phyloP scores from a whole-genome alignment of 2,888 invertebrate genomes.

The Acanthosoma haemorrhoidale region DNA sequence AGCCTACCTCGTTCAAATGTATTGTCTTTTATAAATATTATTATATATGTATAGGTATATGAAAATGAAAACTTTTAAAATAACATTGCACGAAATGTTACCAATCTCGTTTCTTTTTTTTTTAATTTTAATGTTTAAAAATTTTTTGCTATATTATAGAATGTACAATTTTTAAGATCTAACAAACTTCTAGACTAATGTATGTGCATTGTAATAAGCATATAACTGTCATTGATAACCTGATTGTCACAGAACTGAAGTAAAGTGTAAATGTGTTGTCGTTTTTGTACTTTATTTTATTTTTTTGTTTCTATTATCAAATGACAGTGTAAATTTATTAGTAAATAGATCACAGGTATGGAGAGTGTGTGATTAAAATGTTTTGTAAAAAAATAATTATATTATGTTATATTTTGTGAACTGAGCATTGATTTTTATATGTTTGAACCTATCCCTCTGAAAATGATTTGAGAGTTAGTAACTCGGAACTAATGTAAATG shows the following conservation, averaged over 20 bases:
- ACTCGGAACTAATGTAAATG: no score
- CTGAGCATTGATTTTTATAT: not conserved
- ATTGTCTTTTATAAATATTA: conserved; percentile 35
- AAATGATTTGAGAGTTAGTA: no score
- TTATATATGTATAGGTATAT: conserved; percentile 24
- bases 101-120: conserved; percentile 23
- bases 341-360: conserved; percentile 25
- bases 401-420: conserved; percentile 39
- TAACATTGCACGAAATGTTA: conserved; percentile 30
- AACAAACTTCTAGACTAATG: conserved; percentile 36
- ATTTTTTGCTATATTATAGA: conserved; percentile 28
- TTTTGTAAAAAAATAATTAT: conserved; percentile 37
- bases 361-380: conserved; percentile 37
- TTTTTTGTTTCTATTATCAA: conserved; percentile 6
- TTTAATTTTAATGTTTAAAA: conserved; percentile 14
- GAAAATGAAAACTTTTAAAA: conserved; percentile 25
- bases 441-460: not conserved
- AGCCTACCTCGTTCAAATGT: conserved; percentile 37
- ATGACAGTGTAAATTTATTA: conserved; percentile 30
- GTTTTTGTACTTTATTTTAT: conserved; percentile 16
- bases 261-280: conserved; percentile 19
- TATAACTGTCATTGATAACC: conserved; percentile 25
- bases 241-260: conserved; percentile 30
- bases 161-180: conserved; percentile 36
- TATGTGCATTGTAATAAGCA: conserved; percentile 29